Evolutionary conservation across 2,113 vertebrate species (phyloP), one percentile per base, ranked within the genome.

Genomic region (Bujurquina vittata): DNA sequence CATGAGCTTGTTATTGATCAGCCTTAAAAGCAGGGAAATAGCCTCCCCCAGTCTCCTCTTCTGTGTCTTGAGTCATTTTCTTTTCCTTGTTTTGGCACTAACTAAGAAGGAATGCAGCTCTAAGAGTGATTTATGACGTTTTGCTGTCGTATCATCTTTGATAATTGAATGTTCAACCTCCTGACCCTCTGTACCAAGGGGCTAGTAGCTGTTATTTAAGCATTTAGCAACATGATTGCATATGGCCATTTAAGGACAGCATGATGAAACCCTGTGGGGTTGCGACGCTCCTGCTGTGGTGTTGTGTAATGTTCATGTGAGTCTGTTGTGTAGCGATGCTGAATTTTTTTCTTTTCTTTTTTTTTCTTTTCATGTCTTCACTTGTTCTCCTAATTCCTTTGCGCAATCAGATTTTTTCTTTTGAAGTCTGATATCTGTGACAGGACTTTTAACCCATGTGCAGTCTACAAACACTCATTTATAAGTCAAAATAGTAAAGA

Each of bases 1-100:
- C 59, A 49, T 75, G 69, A 87, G 77, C 33, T 43, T 84, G 20
- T 83, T 94, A 94, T 94, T 89, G 91, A 94, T 94, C 80, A 69
- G 78, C 35, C 54, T 81, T 91, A 83, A 90, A 90, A 92, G 93
- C 88, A 85, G 59, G 17, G 23, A 83, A 84, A 80, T 79, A 57
- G 29, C 74, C 67, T 67, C 76, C 79, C 59, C 62, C 46, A 63
- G 33, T 57, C 15, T 58, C 76, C 83, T 90, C 78, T 61, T 86
- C 84, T 87, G 83, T 90, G 79, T 93, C 76, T 83, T 4, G 5
- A 43, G 75, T 46, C 67, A 62, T 23, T 58, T 62, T 7, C 56
- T 84, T 77, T 52, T 69, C 55, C 49, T 35, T 76, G 33, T 57
- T 23, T 31, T 29, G 49, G 65, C 61, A 76, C 59, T 74, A 79